phyloP scores from a whole-genome alignment of 2,797 vertebrate species.

The Bovichtus variegatus region DNA sequence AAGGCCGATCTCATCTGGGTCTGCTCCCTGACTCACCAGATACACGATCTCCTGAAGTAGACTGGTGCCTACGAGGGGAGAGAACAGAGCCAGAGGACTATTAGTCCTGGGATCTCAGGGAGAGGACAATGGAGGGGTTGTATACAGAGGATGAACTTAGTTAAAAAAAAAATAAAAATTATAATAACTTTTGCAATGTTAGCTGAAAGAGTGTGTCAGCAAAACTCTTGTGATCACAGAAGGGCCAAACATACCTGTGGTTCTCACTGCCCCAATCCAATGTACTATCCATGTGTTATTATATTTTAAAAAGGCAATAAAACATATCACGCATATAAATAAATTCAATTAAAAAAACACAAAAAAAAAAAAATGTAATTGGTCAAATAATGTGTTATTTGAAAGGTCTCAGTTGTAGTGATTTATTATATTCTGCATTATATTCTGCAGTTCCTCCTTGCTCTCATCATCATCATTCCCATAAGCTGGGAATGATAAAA shows the following conservation, averaged over 20 bases:
- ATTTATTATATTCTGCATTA: too few species aligned
- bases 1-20: conserved; percentile 97
- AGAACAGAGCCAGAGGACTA: background rate
- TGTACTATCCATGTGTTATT: too few species aligned
- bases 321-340: too few species aligned
- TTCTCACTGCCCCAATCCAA: background rate
- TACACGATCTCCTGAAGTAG: conserved; percentile 98
- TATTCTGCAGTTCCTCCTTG: too few species aligned
- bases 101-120: background rate
- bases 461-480: too few species aligned
- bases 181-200: background rate
- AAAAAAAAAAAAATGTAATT: too few species aligned
- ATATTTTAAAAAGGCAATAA: too few species aligned
- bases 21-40: conserved; percentile 96
- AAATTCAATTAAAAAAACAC: too few species aligned
- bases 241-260: background rate
- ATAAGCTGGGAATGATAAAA: too few species aligned
- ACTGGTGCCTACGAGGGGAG: conserved; percentile 89
- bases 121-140: background rate
- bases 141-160: background rate
- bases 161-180: too few species aligned
- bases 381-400: too few species aligned
- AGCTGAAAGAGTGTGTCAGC: background rate
- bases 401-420: too few species aligned
- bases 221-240: background rate